Evolutionary conservation across 2,797 vertebrate species (phyloP).

Genomic region (Avahi laniger): DNA sequence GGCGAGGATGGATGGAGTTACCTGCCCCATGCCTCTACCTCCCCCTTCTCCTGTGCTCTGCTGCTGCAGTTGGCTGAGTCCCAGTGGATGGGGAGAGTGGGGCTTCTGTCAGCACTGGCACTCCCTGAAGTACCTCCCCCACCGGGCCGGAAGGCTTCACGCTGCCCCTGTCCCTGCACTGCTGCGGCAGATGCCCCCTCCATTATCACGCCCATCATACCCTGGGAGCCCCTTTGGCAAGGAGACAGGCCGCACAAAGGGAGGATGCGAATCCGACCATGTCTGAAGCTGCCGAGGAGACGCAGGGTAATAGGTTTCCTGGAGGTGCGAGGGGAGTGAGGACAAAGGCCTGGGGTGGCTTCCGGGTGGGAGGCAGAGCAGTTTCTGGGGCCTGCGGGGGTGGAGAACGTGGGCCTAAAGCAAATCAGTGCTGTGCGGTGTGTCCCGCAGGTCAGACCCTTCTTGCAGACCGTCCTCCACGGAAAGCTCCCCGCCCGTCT

Average conservation of each 20-base stretch:
- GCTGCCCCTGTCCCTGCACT: background rate
- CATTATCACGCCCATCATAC: background rate
- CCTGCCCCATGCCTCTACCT: accelerated
- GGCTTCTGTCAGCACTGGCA: background rate
- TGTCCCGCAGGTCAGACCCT: background rate
- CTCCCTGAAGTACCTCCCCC: background rate
- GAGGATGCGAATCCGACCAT: background rate
- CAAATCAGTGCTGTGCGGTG: background rate
- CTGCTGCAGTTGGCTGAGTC: background rate
- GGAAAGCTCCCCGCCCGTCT: background rate
- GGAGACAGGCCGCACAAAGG: background rate
- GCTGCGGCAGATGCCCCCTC: background rate
- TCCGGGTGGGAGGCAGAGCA: too few species aligned
- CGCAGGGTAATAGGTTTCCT: background rate
- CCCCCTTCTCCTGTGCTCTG: background rate
- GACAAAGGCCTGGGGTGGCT: background rate
- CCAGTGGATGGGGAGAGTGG: background rate
- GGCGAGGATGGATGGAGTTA: background rate
- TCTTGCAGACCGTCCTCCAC: background rate
- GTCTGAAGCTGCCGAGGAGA: background rate
- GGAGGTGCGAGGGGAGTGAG: background rate
- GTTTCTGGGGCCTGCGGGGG: background rate
- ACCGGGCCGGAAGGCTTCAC: background rate
- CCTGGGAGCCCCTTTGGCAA: background rate
- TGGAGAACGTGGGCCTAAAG: background rate